Percentiles rank a stretch among this genome's conserved stretches.
These are phyloP conservation scores for Austrofundulus limnaeus DNA, from an alignment of 2,113 vertebrate genomes.

Conservation along the genomic window DNA sequence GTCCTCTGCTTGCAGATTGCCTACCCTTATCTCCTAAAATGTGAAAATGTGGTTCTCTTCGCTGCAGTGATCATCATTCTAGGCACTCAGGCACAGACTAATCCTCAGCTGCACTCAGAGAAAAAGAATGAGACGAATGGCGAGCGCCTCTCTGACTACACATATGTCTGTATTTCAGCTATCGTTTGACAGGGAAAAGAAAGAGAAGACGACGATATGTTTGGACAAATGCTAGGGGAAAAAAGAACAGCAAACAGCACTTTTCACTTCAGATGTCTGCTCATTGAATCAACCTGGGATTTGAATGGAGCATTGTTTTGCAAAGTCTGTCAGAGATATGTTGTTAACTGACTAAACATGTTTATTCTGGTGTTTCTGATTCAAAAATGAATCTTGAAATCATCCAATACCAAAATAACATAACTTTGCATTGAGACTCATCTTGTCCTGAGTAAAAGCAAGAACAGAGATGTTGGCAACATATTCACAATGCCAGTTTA, in stretches of 20 bases:
- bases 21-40: conserved; percentile 75
- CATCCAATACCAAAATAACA: conserved; percentile 27
- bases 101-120: conserved; percentile 70
- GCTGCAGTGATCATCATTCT: conserved; percentile 79
- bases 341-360: conserved; percentile 42
- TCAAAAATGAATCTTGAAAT: conserved; percentile 43
- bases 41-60: conserved; percentile 73
- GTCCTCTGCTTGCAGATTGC: conserved; percentile 72
- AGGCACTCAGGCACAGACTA: conserved; percentile 73
- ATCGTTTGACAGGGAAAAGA: conserved; percentile 30
- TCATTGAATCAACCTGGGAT: conserved; percentile 38
- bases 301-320: conserved; percentile 24
- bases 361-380: conserved; percentile 42
- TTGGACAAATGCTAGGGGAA: conserved; percentile 11
- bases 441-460: conserved; percentile 18
- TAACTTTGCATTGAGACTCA: conserved; percentile 7
- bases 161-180: conserved; percentile 64
- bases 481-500: conserved; percentile 24
- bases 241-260: conserved; percentile 42
- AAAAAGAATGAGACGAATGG: conserved; percentile 42
- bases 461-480: conserved; percentile 10
- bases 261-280: conserved; percentile 27
- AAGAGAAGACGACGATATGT: conserved; percentile 36
- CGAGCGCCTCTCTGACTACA: conserved; percentile 51
- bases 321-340: conserved; percentile 30